Base-by-base conservation (phyloP, 2,797 vertebrate species). In the Poeciliopsis infans region DNA sequence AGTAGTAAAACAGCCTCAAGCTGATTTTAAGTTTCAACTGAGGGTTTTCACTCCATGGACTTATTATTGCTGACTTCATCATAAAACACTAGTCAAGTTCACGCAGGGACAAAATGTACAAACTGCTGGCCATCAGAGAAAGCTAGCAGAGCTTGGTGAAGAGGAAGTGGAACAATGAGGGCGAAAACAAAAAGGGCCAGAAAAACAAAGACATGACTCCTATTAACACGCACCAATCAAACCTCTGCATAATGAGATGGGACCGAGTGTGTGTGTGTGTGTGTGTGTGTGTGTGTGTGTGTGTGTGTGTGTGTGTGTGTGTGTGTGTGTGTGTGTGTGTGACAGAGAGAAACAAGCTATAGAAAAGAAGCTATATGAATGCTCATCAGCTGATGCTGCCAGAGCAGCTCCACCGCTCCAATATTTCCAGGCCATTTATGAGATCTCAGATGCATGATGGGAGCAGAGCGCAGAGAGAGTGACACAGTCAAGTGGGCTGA, bases 381-480 rank as follows among this genome's bases (percentile, higher is more conserved):
- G 82, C 75, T 92, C 91, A 94, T 89, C 77, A 85, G 87, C 71
- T 45, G 78, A 73, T 76, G 83, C 85, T 80, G 85, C 80, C 86
- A 86, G 81, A 88, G 31, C 83, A 84, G 87, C 88, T 90, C 84
- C 86, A 85, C 86, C 4, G 78, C 82, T 85, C 80, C 86, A 89
- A 89, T 88, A 78, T 85, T 90, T 88, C 80, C 88, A 88, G 87
- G 81, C 77, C 76, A 55, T 89, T 89, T 85, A 86, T 87, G 86
- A 89, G 84, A 85, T 87, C 74, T 80, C 66, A 89, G 72, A 81
- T 79, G 46, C 68, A 51, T 72, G 55, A 82, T 78, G 81, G 87
- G 83, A 85, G 86, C 81, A 77, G 78, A 16, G 3, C 79, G 76
- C 84, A 86, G 77, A 46, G 83, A 83, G 77, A 83, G 55, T 68